A percentile compares a stretch with the other conserved stretches of the same genome.
These are phyloP conservation scores for Lacanobia wlatinum DNA, from an alignment of 2,888 invertebrate genomes.

Conservation along the genomic window DNA sequence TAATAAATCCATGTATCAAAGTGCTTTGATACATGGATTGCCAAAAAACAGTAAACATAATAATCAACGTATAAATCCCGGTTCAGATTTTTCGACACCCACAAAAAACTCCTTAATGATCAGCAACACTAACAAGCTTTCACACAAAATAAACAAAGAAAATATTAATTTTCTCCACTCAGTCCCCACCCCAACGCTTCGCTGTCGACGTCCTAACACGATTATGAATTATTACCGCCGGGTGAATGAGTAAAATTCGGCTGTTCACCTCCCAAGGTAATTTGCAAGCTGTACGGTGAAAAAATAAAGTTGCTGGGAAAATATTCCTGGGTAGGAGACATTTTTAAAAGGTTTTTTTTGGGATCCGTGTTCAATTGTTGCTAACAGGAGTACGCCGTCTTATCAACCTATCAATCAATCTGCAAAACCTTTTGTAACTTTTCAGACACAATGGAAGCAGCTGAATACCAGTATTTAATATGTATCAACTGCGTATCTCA, in stretches of 20 bases:
- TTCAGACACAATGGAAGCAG: no score
- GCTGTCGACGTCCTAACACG: slow-evolving; percentile 69
- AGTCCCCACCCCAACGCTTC: slow-evolving; percentile 65
- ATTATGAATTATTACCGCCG: slow-evolving; percentile 72
- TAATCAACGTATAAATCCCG: background rate
- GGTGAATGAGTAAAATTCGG: slow-evolving; percentile 69
- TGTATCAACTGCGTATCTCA: no score
- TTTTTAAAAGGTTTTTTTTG: slow-evolving; percentile 19
- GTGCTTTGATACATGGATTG: background rate
- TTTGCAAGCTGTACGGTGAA: slow-evolving; percentile 54
- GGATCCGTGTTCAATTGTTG: background rate
- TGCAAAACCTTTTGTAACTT: background rate
- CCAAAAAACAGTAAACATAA: background rate
- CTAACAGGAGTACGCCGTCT: background rate
- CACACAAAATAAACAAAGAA: slow-evolving; percentile 39
- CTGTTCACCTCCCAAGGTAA: slow-evolving; percentile 60
- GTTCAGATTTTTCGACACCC: background rate
- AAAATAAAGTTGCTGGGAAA: slow-evolving; percentile 54
- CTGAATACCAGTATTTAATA: no score
- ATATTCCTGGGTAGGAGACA: slow-evolving; percentile 23
- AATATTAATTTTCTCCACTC: slow-evolving; percentile 54
- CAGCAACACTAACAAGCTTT: slow-evolving; percentile 25
- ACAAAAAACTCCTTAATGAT: slow-evolving; percentile 9
- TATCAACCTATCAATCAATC: background rate
- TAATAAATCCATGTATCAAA: background rate